Evolutionary conservation across 2,113 vertebrate species (phyloP).

Genomic region (Andinoacara biseriatus): DNA sequence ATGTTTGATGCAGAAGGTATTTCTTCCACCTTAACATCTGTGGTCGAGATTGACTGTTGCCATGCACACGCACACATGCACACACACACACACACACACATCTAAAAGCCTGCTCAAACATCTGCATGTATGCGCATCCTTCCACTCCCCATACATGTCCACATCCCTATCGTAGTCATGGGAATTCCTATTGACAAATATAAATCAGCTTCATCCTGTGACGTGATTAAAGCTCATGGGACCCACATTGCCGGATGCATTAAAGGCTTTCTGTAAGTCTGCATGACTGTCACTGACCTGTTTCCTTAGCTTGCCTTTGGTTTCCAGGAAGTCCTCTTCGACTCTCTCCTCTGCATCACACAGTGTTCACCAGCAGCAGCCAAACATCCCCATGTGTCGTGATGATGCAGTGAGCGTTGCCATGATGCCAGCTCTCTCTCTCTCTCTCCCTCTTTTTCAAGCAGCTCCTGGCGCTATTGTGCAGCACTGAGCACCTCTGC

Average conservation of each 20-base stretch:
- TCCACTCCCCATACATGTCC: constrained; percentile 42
- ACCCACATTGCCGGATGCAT: neutral
- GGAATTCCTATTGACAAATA: constrained; percentile 56
- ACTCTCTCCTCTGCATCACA: constrained; percentile 77
- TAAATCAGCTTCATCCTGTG: constrained; percentile 23
- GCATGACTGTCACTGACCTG: constrained; percentile 65
- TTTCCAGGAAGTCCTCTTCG: constrained; percentile 82
- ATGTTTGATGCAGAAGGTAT: constrained; percentile 3
- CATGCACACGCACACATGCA: neutral
- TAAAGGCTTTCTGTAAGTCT: neutral
- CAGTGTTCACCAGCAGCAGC: constrained; percentile 83
- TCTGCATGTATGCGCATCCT: constrained; percentile 44
- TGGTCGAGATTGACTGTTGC: neutral
- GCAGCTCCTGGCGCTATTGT: constrained; percentile 54
- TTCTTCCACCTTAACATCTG: constrained; percentile 23
- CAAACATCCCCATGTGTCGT: constrained; percentile 73
- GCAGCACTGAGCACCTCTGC: constrained; percentile 52
- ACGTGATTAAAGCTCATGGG: neutral
- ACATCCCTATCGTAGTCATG: constrained; percentile 17
- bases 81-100: constrained; percentile 12
- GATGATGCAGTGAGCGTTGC: constrained; percentile 73
- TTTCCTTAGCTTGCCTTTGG: constrained; percentile 56
- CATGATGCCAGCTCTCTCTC: constrained; percentile 66
- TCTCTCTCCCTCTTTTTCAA: constrained; percentile 20
- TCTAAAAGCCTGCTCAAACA: constrained; percentile 31